These are phyloP conservation scores for Temnothorax ravouxi DNA, from an alignment of 2,888 invertebrate species.

Conservation along the genomic window DNA sequence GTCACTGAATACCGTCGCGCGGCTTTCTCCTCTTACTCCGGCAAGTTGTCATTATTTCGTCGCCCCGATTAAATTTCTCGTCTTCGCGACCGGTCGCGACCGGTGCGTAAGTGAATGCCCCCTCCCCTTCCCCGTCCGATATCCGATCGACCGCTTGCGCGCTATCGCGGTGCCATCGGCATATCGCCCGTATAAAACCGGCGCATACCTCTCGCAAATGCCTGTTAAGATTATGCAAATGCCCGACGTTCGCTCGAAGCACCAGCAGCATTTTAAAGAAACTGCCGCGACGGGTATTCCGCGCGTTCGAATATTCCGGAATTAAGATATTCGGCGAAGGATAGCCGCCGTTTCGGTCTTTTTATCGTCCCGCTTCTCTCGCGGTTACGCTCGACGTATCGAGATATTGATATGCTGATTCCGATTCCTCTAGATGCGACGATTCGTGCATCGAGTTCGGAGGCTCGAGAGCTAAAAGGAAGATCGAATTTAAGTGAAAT, in stretches of 20 bases:
- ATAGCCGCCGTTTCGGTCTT: neutral
- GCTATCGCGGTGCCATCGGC: constrained; percentile 66
- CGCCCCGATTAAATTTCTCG: constrained; percentile 66
- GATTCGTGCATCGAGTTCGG: neutral
- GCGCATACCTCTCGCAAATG: constrained; percentile 60
- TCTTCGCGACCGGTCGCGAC: neutral
- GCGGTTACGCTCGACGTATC: constrained; percentile 6
- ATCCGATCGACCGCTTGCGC: constrained; percentile 24
- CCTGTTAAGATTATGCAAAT: constrained; percentile 75
- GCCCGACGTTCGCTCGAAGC: constrained; percentile 57
- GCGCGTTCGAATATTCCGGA: constrained; percentile 6
- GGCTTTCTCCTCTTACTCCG: constrained; percentile 63
- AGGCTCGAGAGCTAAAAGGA: neutral
- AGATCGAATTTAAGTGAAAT: neutral
- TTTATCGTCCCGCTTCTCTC: constrained; percentile 11
- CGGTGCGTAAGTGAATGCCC: constrained; percentile 48
- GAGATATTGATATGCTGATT: constrained; percentile 27
- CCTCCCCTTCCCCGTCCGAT: neutral
- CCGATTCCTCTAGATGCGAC: neutral
- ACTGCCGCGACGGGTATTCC: constrained; percentile 34
- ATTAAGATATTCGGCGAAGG: constrained; percentile 68
- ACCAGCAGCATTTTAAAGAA: constrained; percentile 60
- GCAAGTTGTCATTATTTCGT: constrained; percentile 70
- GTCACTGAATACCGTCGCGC: constrained; percentile 36
- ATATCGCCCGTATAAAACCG: constrained; percentile 59